Percentiles rank a stretch among this genome's conserved stretches.
phyloP scores from a whole-genome alignment of 2,797 vertebrate species.

The Catamblyrhynchus diadema region DNA sequence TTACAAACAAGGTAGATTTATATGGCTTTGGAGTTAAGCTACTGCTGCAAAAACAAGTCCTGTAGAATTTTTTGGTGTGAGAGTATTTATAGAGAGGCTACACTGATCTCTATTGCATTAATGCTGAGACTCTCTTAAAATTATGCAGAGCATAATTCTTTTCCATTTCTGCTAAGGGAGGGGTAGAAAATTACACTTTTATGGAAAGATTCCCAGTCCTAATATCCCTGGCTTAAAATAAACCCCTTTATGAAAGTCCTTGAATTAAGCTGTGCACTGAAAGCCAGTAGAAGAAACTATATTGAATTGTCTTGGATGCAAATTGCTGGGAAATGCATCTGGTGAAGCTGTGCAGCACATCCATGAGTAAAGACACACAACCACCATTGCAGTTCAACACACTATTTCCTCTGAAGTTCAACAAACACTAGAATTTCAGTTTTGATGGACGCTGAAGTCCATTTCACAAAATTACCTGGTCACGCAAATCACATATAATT shows the following conservation, averaged over 20 bases:
- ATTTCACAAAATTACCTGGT: neutral
- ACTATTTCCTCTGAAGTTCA: neutral
- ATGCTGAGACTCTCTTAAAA: neutral
- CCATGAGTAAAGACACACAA: neutral
- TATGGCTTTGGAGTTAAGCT: constrained; percentile 38
- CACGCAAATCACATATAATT: neutral
- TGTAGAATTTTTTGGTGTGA: neutral
- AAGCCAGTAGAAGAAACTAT: neutral
- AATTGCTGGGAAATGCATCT: neutral
- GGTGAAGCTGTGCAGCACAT: neutral
- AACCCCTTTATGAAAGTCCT: neutral
- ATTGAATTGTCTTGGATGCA: neutral
- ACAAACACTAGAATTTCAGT: neutral
- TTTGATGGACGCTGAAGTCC: neutral
- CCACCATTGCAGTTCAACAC: neutral
- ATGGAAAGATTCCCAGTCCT: neutral
- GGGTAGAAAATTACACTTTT: neutral
- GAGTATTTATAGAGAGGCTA: neutral
- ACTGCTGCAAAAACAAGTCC: constrained; percentile 36
- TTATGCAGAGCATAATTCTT: neutral
- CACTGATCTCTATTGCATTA: neutral
- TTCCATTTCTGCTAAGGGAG: neutral
- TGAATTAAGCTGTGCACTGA: neutral
- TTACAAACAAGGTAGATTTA: constrained; percentile 57
- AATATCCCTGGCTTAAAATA: neutral